phyloP scores from a whole-genome alignment of 2,113 vertebrate genomes.

The Gallinago media region DNA sequence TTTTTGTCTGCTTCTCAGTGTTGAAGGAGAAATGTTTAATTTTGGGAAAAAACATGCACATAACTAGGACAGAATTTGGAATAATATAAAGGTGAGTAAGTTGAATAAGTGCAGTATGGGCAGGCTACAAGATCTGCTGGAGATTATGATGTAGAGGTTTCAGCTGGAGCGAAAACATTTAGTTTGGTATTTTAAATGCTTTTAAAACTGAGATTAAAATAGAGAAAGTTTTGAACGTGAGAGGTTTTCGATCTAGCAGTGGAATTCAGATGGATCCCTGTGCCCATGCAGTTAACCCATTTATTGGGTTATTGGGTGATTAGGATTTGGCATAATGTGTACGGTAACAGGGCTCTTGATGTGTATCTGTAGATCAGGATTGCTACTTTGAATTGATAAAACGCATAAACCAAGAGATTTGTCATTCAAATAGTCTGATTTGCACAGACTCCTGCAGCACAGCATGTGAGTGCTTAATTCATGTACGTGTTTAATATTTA shows the following conservation, averaged over 20 bases:
- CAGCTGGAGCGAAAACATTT: background rate
- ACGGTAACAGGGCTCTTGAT: background rate
- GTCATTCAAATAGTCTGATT: background rate
- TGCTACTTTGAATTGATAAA: background rate
- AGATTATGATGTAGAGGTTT: background rate
- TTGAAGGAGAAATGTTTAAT: background rate
- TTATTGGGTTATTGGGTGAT: background rate
- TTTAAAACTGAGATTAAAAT: background rate
- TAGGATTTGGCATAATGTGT: background rate
- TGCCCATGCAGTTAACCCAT: background rate
- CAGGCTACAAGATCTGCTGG: background rate
- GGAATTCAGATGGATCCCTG: background rate
- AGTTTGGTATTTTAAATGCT: background rate
- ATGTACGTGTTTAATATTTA: background rate
- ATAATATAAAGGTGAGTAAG: background rate
- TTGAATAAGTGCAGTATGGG: background rate
- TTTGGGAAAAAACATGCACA: background rate
- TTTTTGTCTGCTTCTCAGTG: background rate
- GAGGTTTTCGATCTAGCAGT: background rate
- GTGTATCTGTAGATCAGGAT: background rate
- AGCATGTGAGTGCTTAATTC: background rate
- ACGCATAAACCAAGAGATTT: background rate
- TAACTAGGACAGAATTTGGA: background rate
- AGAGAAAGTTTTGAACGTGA: background rate
- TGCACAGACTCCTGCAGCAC: background rate